These are phyloP conservation scores for Eumerus sabulonum DNA, from an alignment of 2,888 invertebrate genomes.

Conservation along the genomic window DNA sequence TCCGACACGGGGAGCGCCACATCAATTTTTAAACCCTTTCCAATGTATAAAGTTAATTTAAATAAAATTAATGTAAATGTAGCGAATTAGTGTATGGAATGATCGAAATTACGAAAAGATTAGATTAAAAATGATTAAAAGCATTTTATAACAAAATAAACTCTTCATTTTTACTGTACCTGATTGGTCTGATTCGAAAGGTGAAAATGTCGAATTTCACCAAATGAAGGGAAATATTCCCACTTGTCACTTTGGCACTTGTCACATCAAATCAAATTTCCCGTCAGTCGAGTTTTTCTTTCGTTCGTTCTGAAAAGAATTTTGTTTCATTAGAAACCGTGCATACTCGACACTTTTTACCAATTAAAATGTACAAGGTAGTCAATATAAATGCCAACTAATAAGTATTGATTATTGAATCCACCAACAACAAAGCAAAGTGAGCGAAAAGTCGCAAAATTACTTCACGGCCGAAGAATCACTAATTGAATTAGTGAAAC, in stretches of 20 bases:
- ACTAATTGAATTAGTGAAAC: constrained; percentile 64
- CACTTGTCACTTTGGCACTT: constrained; percentile 34
- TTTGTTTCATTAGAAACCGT: too few species aligned
- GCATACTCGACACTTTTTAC: constrained; percentile 10
- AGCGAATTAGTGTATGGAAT: too few species aligned
- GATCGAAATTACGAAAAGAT: too few species aligned
- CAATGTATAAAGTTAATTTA: constrained; percentile 59
- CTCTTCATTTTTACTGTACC: neutral
- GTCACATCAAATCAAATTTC: constrained; percentile 57
- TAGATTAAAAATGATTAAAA: neutral
- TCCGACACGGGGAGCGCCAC: constrained; percentile 34
- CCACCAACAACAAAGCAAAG: neutral
- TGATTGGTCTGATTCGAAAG: neutral
- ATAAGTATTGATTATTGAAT: neutral
- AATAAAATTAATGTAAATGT: constrained; percentile 47
- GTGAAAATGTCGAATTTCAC: constrained; percentile 4
- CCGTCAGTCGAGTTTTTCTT: constrained; percentile 32
- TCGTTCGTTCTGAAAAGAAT: too few species aligned
- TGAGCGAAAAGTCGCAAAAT: constrained; percentile 19
- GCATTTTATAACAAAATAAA: neutral
- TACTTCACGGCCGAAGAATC: constrained; percentile 12
- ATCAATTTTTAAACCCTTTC: constrained; percentile 33
- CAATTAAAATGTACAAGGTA: constrained; percentile 54
- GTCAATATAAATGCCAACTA: neutral
- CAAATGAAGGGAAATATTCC: constrained; percentile 15